Evolutionary conservation across 1,140 invertebrate genomes (phyloP).

Genomic region (Lepidurus packardi): DNA sequence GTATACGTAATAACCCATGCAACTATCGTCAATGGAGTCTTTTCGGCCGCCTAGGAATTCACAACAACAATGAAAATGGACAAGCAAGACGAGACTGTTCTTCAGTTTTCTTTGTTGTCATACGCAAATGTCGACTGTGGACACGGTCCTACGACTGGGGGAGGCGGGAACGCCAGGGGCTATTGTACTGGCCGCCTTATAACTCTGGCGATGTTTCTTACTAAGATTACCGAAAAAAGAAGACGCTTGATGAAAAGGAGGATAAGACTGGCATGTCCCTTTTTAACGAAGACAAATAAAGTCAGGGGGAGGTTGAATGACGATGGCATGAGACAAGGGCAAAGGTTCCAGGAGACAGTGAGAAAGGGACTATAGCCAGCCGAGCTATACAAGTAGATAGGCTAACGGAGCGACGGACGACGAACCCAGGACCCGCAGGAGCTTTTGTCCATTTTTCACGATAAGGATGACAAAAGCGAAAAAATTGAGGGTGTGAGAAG

Average conservation of each 20-base stretch:
- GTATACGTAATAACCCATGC: too few species aligned
- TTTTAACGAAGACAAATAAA: conserved; percentile 22
- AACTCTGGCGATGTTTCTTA: neutral
- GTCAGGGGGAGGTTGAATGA: conserved; percentile 6
- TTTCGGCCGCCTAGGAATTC: too few species aligned
- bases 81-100: too few species aligned
- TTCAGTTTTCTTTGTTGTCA: neutral
- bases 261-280: conserved; percentile 1
- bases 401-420: neutral
- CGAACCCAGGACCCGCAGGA: neutral
- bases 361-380: conserved; percentile 1
- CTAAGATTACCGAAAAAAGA: neutral
- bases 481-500: neutral
- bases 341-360: conserved; percentile 4
- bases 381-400: neutral
- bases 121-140: neutral
- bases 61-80: too few species aligned
- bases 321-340: neutral
- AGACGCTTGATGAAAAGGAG: neutral
- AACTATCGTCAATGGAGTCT: too few species aligned
- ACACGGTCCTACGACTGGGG: neutral
- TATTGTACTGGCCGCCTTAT: neutral
- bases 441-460: conserved; percentile 21
- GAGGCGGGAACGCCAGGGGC: neutral
- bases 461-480: conserved; percentile 10